phyloP scores from a whole-genome alignment of 2,888 invertebrate genomes.

The Andrena minutula region DNA sequence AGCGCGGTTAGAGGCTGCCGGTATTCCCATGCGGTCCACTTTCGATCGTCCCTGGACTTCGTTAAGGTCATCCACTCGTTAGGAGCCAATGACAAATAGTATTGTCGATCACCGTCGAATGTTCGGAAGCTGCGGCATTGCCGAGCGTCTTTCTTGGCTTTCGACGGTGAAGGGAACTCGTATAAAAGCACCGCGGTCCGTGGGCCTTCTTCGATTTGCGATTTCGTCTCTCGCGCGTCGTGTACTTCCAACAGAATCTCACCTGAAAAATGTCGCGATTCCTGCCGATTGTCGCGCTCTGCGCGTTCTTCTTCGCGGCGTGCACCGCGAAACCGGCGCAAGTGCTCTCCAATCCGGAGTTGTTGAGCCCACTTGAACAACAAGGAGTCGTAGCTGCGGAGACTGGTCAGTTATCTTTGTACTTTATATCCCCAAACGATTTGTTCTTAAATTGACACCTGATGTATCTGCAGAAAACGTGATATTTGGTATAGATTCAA shows the following conservation, averaged over 20 bases:
- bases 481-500: too few relatives aligned
- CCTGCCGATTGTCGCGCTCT: constrained; percentile 7
- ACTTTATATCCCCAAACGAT: background rate
- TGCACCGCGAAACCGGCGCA: constrained; percentile 48
- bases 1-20: constrained; percentile 19
- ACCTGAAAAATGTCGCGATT: constrained; percentile 23
- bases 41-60: constrained; percentile 76
- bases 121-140: constrained; percentile 19
- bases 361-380: constrained; percentile 26
- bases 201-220: constrained; percentile 37
- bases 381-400: background rate
- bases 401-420: constrained; percentile 42
- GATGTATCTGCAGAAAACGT: background rate
- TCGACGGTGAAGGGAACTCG: constrained; percentile 57
- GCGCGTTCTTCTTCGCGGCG: constrained; percentile 9
- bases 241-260: background rate
- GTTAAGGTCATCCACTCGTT: constrained; percentile 75
- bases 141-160: constrained; percentile 39
- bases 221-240: constrained; percentile 11
- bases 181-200: constrained; percentile 66
- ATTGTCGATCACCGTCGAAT: background rate
- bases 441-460: background rate
- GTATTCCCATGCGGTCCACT: constrained; percentile 47
- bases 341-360: background rate
- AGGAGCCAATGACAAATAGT: constrained; percentile 34